phyloP scores from a whole-genome alignment of 2,888 invertebrate genomes.

The Drosophila pseudotalamancana region DNA sequence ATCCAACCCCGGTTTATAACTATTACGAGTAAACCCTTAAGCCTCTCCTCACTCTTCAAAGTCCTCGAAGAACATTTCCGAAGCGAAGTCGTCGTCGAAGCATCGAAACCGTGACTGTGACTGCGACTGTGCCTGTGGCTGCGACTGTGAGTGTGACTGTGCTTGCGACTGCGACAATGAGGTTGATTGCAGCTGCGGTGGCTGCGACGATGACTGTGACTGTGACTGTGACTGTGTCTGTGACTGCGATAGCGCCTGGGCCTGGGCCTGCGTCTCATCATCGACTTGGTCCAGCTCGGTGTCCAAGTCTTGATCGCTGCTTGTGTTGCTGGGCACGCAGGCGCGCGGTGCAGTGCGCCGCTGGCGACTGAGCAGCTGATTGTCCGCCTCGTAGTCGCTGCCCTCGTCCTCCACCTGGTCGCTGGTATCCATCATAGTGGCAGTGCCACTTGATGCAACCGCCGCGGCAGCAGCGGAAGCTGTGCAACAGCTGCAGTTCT shows the following conservation, averaged over 20 bases:
- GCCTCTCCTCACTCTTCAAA: constrained; percentile 26
- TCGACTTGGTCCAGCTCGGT: background rate
- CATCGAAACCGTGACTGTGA: constrained; percentile 22
- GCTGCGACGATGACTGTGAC: too few relatives aligned
- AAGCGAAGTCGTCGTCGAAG: constrained; percentile 57
- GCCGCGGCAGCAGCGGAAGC: background rate
- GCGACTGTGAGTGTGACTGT: background rate
- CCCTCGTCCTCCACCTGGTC: constrained; percentile 31
- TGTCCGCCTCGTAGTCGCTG: constrained; percentile 26
- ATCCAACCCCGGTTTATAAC: background rate
- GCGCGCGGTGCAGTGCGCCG: constrained; percentile 53
- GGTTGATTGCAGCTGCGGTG: background rate
- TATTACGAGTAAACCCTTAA: background rate
- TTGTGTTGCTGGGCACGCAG: constrained; percentile 33
- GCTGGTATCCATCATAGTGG: background rate
- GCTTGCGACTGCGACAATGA: background rate
- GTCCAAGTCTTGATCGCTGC: background rate
- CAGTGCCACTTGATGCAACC: background rate
- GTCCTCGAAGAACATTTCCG: constrained; percentile 42
- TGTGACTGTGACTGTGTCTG: background rate
- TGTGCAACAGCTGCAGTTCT: constrained; percentile 3
- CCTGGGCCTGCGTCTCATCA: background rate
- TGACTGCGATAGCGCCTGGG: background rate
- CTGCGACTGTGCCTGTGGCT: constrained; percentile 3
- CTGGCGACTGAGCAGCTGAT: constrained; percentile 24